Evolutionary conservation across 2,797 vertebrate genomes (phyloP), one percentile per base, ranked within the genome.

Genomic region (Cirrhinus molitorella): DNA sequence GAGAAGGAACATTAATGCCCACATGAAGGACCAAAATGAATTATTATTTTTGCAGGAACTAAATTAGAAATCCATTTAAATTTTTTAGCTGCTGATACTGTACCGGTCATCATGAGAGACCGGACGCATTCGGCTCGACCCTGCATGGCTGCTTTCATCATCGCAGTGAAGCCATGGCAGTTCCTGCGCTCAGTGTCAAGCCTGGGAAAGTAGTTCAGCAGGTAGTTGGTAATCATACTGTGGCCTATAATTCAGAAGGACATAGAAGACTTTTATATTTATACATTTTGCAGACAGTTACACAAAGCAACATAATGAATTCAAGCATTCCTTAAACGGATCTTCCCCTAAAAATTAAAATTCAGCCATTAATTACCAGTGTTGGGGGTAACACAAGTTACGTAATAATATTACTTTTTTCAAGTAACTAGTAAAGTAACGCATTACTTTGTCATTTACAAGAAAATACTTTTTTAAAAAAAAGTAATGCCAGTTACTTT

Each of bases 101-200:
- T 95, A 98, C 98, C 98, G 90, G 97, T 95, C 87, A 99, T 84
- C 94, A 99, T 96, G 85, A 99, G 94, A 7, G 95, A 92, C 79
- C 96, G 93, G 88, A 96, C 94, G 4, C 97, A 98, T 4, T 97
- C 96, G 0, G 93, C 93, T 23, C 96, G 94, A 6, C 98, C 98
- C 92, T 99, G 98, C 95, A 99, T 96, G 17, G 97, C 96, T 0
- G 98, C 96, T 88, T 99, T 99, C 98, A 99, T 99, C 91, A 99
- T 86, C 1, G 98, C 97, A 0, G 98, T 99, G 93, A 97, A 98
- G 23, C 98, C 98, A 0, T 98, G 98, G 0, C 92, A 94, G 75
- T 99, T 99, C 90, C 97, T 97, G 90, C 94, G 95, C 89, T 99
- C 98, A 0, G 97, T 94, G 91, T 99, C 97, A 84, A 99, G 93